Evolutionary conservation across 37 sponge, comb jelly and placozoan species (phyloP).

Genomic region (Crambe crambe): DNA sequence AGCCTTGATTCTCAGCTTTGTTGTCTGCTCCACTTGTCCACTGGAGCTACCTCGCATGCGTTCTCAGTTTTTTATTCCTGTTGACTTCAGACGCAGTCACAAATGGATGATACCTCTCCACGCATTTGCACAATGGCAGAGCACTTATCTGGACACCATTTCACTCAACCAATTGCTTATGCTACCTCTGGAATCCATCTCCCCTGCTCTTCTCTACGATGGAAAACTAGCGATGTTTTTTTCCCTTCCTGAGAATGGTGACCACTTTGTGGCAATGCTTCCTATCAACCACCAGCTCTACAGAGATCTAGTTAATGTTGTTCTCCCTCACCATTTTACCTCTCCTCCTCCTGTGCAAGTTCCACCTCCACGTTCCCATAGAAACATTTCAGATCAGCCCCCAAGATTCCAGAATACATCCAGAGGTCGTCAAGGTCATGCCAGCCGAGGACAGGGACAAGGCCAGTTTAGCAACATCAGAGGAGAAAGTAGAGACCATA

Average conservation of each 20-base stretch:
- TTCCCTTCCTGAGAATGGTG: background rate
- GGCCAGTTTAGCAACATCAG: background rate
- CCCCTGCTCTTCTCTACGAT: constrained; percentile 51
- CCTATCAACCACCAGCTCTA: constrained; percentile 10
- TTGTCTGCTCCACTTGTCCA: constrained; percentile 22
- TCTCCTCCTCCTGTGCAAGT: background rate
- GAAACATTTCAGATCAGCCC: too few relatives aligned
- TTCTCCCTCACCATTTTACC: background rate
- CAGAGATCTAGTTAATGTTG: background rate
- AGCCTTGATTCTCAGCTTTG: constrained; percentile 37
- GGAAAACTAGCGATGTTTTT: constrained; percentile 36
- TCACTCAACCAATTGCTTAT: constrained; percentile 45
- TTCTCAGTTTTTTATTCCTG: background rate
- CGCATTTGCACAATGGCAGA: constrained; percentile 69
- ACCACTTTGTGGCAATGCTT: background rate
- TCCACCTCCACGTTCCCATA: too few relatives aligned
- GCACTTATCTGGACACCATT: constrained; percentile 25
- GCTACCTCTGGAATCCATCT: constrained; percentile 28
- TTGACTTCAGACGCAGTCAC: constrained; percentile 11
- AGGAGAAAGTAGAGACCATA: background rate
- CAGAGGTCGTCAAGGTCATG: background rate
- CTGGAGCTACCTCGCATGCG: background rate
- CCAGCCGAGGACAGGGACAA: background rate
- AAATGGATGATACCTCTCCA: constrained; percentile 48
- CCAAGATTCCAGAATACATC: background rate